Evolutionary conservation across 2,113 vertebrate genomes (phyloP), one percentile per base, ranked within the genome.

Genomic region (Hydropotes inermis): DNA sequence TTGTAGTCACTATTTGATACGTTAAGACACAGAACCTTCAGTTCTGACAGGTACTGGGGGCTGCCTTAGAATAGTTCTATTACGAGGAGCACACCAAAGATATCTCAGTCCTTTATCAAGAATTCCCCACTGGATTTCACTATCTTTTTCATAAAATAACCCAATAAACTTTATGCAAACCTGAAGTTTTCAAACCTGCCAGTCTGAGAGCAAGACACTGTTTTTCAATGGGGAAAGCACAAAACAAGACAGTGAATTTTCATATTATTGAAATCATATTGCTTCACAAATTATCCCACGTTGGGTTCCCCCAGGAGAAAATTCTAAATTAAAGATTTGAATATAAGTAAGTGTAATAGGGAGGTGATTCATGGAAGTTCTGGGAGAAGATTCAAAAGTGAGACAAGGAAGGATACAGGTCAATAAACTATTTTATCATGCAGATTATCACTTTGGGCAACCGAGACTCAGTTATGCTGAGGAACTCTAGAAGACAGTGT

Each of bases 101-200:
- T 74, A 83, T 89, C 95, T 96, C 64, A 95, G 12, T 86, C 57
- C 60, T 95, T 86, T 39, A 60, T 60, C 83, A 97, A 94, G 30
- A 90, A 39, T 57, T 95, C 83, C 57, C 85, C 61, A 70, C 39
- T 78, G 64, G 21, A 81, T 94, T 89, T 97, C 74, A 95, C n/a
- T 54, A 82, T 70, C 43, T 94, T 92, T 96, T 83, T 95, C 55
- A 60, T 85, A 89, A 96, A 95, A 90, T 81, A 95, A 97, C 90
- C 96, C 85, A 96, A 79, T 86, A 91, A 97, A 95, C 50, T 90
- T 95, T 92, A 57, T n/a, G 43, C 58, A 97, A 97, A 96, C 74
- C 64, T 87, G 21, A 93, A 64, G 14, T 87, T 96, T 97, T 93
- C 47, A 96, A 95, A 95, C 33, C 60, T 89, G 23, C 54, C 67